Conservation (phyloP, 2,888 invertebrate genomes). For the Agrilus biguttatus region DNA sequence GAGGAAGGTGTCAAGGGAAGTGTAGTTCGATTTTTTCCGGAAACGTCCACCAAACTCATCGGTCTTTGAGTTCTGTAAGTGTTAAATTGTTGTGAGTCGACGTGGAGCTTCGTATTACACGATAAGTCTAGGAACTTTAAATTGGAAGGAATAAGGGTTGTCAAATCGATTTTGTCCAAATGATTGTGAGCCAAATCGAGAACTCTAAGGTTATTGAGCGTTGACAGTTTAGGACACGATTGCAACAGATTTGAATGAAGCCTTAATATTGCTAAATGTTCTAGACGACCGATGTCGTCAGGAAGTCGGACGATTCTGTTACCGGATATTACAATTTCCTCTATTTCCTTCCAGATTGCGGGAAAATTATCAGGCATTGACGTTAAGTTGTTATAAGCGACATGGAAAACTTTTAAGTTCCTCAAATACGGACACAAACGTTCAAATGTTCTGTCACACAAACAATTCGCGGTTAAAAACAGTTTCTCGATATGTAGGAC, state of each 20-base stretch:
- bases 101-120: slow-evolving; percentile 67
- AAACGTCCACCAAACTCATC: slow-evolving; percentile 71
- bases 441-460: slow-evolving; percentile 46
- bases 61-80: slow-evolving; percentile 66
- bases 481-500: slow-evolving; percentile 49
- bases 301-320: slow-evolving; percentile 65
- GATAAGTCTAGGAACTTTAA: slow-evolving; percentile 75
- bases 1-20: slow-evolving; percentile 41
- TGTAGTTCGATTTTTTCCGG: slow-evolving; percentile 58
- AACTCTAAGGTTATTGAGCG: slow-evolving; percentile 58
- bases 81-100: slow-evolving; percentile 70
- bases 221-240: slow-evolving; percentile 62
- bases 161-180: slow-evolving; percentile 63
- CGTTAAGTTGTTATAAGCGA: slow-evolving; percentile 66
- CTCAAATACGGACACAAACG: slow-evolving; percentile 47
- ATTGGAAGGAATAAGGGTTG: slow-evolving; percentile 63
- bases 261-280: slow-evolving; percentile 57
- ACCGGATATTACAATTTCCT: slow-evolving; percentile 70
- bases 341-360: slow-evolving; percentile 61
- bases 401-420: slow-evolving; percentile 54
- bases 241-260: slow-evolving; percentile 71
- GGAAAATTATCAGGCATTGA: slow-evolving; percentile 59
- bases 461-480: slow-evolving; percentile 62
- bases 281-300: slow-evolving; percentile 55
- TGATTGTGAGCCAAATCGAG: slow-evolving; percentile 78